phyloP scores from a whole-genome alignment of 2,888 invertebrate species.

The Cryptocephalus moraei region DNA sequence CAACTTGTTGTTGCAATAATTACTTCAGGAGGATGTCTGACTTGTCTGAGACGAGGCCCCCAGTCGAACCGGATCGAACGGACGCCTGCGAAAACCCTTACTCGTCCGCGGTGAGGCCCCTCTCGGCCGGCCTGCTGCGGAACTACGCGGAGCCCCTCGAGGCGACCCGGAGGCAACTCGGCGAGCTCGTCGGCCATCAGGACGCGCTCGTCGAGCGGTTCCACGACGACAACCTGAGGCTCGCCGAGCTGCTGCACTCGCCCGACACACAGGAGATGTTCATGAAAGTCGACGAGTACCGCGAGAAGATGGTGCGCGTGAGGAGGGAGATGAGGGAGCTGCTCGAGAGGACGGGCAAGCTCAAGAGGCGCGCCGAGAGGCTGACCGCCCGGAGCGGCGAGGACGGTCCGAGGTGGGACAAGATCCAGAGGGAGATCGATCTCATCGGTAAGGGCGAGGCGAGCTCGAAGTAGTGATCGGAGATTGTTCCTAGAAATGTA shows the following conservation, averaged over 20 bases:
- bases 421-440: conserved; percentile 8
- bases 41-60: too few species aligned
- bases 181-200: conserved; percentile 17
- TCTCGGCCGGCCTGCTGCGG: conserved; percentile 12
- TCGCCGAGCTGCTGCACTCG: conserved; percentile 17
- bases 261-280: conserved; percentile 18
- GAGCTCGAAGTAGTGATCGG: background rate
- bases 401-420: conserved; percentile 11
- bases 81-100: conserved; percentile 7
- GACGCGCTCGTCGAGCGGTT: conserved; percentile 12
- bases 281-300: conserved; percentile 15
- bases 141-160: conserved; percentile 12
- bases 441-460: conserved; percentile 7
- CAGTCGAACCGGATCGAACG: background rate
- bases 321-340: conserved; percentile 19
- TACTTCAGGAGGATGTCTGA: background rate
- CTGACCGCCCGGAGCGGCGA: conserved; percentile 11
- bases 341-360: conserved; percentile 16
- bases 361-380: conserved; percentile 15
- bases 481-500: too few species aligned
- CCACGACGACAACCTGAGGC: conserved; percentile 16
- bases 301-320: conserved; percentile 15
- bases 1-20: background rate
- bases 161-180: conserved; percentile 12
- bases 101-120: conserved; percentile 3